A percentile compares a stretch with the other conserved stretches of the same genome.
phyloP scores from a whole-genome alignment of 2,797 vertebrate species.

The Acipenser oxyrinchus region DNA sequence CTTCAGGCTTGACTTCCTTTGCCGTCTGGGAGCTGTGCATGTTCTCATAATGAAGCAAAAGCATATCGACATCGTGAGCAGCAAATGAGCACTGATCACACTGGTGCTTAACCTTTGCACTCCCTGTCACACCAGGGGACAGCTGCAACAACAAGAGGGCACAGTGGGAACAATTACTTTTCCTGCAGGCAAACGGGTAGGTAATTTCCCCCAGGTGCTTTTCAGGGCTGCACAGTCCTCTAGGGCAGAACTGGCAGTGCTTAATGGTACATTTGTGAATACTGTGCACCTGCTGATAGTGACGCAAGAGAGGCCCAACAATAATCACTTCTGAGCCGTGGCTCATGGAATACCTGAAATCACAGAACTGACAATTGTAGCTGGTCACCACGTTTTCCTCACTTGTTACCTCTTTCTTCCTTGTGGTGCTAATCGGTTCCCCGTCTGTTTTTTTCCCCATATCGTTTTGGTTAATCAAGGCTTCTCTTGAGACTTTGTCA shows the following conservation, averaged over 20 bases:
- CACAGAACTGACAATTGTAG: conserved; percentile 97
- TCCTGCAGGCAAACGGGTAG: conserved; percentile 93
- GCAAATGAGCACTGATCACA: conserved; percentile 93
- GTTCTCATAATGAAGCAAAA: conserved; percentile 92
- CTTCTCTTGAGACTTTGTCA: conserved; percentile 74
- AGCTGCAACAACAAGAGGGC: conserved; percentile 77
- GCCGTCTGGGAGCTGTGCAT: conserved; percentile 69
- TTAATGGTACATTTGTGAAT: conserved; percentile 98
- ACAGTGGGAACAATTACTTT: conserved; percentile 86
- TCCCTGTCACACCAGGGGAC: conserved; percentile 63
- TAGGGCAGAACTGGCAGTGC: conserved; percentile 95
- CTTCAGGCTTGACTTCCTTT: conserved; percentile 86
- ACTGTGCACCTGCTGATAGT: conserved; percentile 96
- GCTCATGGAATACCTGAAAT: conserved; percentile 97
- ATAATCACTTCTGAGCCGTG: conserved; percentile 92
- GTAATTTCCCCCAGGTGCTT: conserved; percentile 98
- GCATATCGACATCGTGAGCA: conserved; percentile 85
- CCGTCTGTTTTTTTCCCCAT: conserved; percentile 70
- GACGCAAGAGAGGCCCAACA: conserved; percentile 87
- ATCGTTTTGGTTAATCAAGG: conserved; percentile 70
- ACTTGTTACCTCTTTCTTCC: conserved; percentile 63
- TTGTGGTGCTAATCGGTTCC: conserved; percentile 51
- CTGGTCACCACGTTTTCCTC: conserved; percentile 91
- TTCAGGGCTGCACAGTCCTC: conserved; percentile 92
- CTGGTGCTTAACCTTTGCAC: conserved; percentile 82